Evolutionary conservation across 2,113 vertebrate species (phyloP), one percentile per base, ranked within the genome.

Genomic region (Hydrolagus affinis): DNA sequence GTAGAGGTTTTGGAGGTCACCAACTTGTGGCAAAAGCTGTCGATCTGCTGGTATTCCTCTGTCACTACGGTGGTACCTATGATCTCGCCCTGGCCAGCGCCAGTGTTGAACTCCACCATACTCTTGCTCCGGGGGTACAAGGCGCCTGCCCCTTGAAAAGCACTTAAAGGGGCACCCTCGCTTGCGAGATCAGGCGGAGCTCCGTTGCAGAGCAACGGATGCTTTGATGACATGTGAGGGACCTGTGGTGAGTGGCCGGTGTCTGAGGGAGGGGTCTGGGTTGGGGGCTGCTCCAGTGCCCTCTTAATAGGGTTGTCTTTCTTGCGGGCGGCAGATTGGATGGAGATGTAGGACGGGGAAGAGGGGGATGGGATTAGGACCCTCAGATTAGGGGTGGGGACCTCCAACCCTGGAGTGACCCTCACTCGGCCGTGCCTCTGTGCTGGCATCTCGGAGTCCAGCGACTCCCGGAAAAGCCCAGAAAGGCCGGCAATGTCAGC

Each of bases 291-390:
- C 44, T 6, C 44, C 6, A 44, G 44, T 6, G 44, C 4, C 80
- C 78, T 85, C 1, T 32, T 90, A 76, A 91, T 86, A 57, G 90
- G 86, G 10, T 93, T 90, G 1, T 83, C 70, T 14, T 90, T 88
- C 87, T 94, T 96, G 88, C 93, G 94, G 19, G 93, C 92, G 62
- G 94, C 93, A 7, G 95, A 97, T 66, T 96, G 93, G 0, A 96
- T 95, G 72, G 95, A 91, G 89, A 96, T 97, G 85, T 94, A 97
- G 3, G 92, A 94, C 28, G 96, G 95, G 21, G 95, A 95, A 8
- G 94, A 94, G 59, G 91, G 91, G 77, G 95, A 94, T 44, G 89
- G 91, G 60, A 87, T 87, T 44, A 89, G 91, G 60, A 87, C 87
- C 0, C 86, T 90, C n/a, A 89, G 89, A 28, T 94, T 94, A 74